A percentile compares a stretch with the other conserved stretches of the same genome.
Conservation (phyloP, 2,113 vertebrate genomes). For the Numenius arquata region DNA sequence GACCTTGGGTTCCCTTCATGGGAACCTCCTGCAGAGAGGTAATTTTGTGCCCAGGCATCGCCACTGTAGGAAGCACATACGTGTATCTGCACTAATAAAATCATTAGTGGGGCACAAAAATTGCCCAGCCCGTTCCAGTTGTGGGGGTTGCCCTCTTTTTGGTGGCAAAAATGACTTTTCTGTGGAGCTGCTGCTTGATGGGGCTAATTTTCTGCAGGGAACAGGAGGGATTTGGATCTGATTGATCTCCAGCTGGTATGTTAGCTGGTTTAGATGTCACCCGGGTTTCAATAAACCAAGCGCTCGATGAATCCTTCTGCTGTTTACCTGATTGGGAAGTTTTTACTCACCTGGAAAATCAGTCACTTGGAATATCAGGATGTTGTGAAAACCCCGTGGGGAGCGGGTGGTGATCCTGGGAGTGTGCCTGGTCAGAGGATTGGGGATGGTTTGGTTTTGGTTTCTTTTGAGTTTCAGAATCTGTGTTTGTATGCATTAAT, state of each 20-base stretch:
- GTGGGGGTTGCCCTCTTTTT: background rate
- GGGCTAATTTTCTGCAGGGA: background rate
- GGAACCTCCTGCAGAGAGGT: background rate
- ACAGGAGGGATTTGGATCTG: background rate
- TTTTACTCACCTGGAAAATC: background rate
- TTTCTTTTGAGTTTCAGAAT: background rate
- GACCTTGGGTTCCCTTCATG: background rate
- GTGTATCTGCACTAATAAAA: background rate
- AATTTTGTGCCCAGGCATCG: background rate
- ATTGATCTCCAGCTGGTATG: background rate
- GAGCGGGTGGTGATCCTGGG: rapidly evolving
- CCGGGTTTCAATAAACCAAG: background rate
- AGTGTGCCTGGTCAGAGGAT: background rate
- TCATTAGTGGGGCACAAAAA: no score
- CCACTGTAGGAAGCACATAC: rapidly evolving
- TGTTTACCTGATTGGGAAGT: rapidly evolving
- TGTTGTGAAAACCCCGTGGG: background rate
- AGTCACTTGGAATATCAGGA: background rate
- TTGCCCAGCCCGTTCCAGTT: background rate
- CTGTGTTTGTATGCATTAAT: background rate
- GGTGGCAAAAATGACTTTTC: no score
- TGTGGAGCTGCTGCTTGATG: background rate
- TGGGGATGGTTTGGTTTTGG: background rate
- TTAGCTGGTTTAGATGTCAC: background rate
- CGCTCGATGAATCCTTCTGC: background rate